phyloP scores from a whole-genome alignment of 2,113 vertebrate genomes.

The Oenanthe melanoleuca region DNA sequence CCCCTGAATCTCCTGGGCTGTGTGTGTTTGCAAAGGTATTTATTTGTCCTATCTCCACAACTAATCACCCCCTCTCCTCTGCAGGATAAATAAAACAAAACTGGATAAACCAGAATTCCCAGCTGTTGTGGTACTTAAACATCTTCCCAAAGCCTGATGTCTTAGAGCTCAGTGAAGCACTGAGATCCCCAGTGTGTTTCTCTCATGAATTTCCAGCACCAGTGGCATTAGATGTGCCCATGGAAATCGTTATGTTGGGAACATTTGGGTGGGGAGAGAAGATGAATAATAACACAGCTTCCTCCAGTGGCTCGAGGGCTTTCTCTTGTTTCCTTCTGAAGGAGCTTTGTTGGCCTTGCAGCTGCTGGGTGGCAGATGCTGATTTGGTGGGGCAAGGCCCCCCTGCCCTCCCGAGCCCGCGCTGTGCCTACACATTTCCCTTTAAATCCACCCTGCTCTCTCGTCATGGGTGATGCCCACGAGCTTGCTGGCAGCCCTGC shows the following conservation, averaged over 20 bases:
- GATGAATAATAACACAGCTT: not conserved
- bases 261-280: not conserved
- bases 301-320: not conserved
- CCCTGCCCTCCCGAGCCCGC: not conserved
- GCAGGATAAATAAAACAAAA: not conserved
- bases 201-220: not conserved
- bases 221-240: not conserved
- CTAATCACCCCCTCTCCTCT: not conserved
- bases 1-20: not conserved
- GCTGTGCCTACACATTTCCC: not conserved
- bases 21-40: not conserved
- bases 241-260: not conserved
- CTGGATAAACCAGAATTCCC: not conserved
- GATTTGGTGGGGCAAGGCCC: not conserved
- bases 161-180: not conserved
- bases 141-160: not conserved
- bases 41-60: not conserved
- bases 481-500: conserved; percentile 16
- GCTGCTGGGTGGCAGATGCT: conserved; percentile 43
- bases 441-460: not conserved
- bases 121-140: not conserved
- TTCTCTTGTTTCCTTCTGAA: conserved; percentile 22
- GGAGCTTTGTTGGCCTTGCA: conserved; percentile 48
- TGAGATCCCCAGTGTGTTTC: not conserved
- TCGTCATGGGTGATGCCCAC: conserved; percentile 22